Evolutionary conservation across 2,797 vertebrate species (phyloP), one percentile per base, ranked within the genome.

Genomic region (Falco cherrug): DNA sequence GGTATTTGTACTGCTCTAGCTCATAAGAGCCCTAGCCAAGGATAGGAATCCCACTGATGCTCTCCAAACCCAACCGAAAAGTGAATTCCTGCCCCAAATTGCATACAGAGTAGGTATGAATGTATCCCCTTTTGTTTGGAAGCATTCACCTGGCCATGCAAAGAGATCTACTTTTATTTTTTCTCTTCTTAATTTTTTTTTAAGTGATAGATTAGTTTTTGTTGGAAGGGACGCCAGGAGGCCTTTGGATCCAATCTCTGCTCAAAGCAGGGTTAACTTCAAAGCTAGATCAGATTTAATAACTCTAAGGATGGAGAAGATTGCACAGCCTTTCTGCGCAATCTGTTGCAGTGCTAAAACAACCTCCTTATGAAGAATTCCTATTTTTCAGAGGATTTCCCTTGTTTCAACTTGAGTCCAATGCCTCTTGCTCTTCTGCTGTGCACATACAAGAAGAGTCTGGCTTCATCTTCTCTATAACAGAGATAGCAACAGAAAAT

Each of bases 111-210:
- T 45, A 83, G 39, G 19, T 53, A 37, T 24, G 48, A 87, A 79
- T 20, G 4, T 26, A 65, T 24, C 11, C 24, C 3, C 0, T 0
- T 65, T 77, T 45, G 8, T 60, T 20, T 1, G 6, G 18, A 20
- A 78, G 6, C 4, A 31, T 70, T 68, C 0, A 0, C 41, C 10
- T 59, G 25, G 7, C 33, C 39, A 48, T 70, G 9, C 19, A 90
- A 57, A 85, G 17, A 60, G 12, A 13, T 78, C 17, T 39, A 25
- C 25, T 84, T 59, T 53, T 33, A 3, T 54, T 60, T 68, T 43
- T 51, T 37, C 31, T 11, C 5, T 51, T 33, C 13, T 29, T 16
- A 39, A 39, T 20, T 2, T 16, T 68, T 37, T 41, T 59, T 69
- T 48, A 0, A 24, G 22, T 39, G 3, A 7, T 41, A 16, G 9